Evolutionary conservation across 2,888 invertebrate genomes (phyloP).

Genomic region (Tromatobia lineatoria): DNA sequence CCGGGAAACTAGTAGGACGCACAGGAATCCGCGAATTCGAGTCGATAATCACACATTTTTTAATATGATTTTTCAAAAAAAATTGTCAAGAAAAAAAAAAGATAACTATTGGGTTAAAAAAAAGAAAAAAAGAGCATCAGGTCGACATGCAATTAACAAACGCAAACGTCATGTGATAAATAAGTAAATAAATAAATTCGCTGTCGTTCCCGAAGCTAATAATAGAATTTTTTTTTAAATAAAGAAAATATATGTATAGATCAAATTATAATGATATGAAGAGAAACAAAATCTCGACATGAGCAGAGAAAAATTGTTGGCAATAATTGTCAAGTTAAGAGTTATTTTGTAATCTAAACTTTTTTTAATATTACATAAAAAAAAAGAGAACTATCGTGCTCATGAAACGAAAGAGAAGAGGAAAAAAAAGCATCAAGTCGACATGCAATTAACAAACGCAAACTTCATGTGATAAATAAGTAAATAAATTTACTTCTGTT

Average conservation of each 20-base stretch:
- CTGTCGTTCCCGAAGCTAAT: not conserved
- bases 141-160: not conserved
- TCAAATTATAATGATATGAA: too few species aligned
- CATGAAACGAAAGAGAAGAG: too few species aligned
- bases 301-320: too few species aligned
- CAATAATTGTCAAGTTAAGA: too few species aligned
- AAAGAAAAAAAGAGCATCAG: not conserved
- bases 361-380: too few species aligned
- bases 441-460: not conserved
- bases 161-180: too few species aligned
- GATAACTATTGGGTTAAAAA: not conserved
- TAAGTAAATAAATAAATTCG: not conserved
- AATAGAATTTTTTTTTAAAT: too few species aligned
- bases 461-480: too few species aligned
- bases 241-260: too few species aligned
- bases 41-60: conserved; percentile 17
- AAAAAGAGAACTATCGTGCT: not conserved
- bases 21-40: conserved; percentile 34
- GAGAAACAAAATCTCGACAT: too few species aligned
- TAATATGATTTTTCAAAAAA: not conserved
- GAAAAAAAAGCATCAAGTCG: not conserved
- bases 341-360: too few species aligned
- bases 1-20: conserved; percentile 26
- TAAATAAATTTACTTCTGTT: not conserved
- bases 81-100: not conserved